Evolutionary conservation across 2,113 vertebrate genomes (phyloP), one percentile per base, ranked within the genome.

Genomic region (Phalacrocorax aristotelis): DNA sequence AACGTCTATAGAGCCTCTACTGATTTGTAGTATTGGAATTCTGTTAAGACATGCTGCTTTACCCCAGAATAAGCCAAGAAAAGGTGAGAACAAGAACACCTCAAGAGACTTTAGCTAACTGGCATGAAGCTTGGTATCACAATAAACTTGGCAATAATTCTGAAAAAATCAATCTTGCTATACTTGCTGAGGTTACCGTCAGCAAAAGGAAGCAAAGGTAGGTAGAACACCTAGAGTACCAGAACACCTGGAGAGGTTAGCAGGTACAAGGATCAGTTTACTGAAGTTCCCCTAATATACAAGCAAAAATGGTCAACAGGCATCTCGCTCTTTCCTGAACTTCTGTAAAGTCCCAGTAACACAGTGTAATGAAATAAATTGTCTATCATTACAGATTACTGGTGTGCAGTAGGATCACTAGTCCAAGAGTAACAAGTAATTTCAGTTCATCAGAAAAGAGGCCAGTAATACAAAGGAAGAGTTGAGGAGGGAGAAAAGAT

Each of bases 1-100:
- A 34, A 26, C 3, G 20, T 1, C 80, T 69, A 6, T 0, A 0
- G 3, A 3, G 13, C 22, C 40, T 52, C 71, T 38, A 4, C 3
- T 23, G 17, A 29, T 38, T 48, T 29, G 9, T 1, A 62, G 69
- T 7, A 42, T 0, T n/a, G 69, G 83, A 83, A 44, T 40, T 57
- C 58, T 23, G 49, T 51, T 71, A 40, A 76, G 60, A 48, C n/a
- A 13, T 0, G 1, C 22, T 52, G 64, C 49, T 30, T 34, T 9
- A 34, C 54, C 74, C 40, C 60, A 36, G 81, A n/a, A 11, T 23
- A 60, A 89, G 42, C 64, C 72, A 74, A 27, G 69, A 48, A 65
- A 30, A 83, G 83, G 25, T 18, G 83, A 66, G 60, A 89, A 74
- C 7, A 48, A 34, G 76, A 71, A 89, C 51, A 65, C 11, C 42